These are phyloP conservation scores for Ceuthmochares aereus DNA, from an alignment of 2,113 vertebrate genomes.

Conservation along the genomic window DNA sequence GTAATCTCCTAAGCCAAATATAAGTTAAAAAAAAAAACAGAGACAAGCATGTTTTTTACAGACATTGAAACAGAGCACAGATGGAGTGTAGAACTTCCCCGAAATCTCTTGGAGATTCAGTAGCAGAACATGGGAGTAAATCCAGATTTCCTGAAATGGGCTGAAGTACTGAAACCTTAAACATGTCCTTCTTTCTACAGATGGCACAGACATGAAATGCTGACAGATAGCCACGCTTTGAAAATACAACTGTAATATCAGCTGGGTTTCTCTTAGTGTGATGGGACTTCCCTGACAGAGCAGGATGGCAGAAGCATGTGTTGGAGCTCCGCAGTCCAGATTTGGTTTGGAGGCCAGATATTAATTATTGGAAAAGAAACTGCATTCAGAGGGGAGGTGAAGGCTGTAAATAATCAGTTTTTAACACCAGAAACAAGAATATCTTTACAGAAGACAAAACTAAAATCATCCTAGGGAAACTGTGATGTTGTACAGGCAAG, in stretches of 20 bases:
- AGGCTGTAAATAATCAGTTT: not conserved
- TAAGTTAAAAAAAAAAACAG: rapidly evolving
- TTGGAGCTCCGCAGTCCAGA: not conserved
- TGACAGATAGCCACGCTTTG: too few relatives aligned
- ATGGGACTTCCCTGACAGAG: not conserved
- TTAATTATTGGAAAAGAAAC: not conserved
- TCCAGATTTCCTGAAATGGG: not conserved
- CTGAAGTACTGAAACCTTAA: not conserved
- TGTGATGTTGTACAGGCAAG: not conserved
- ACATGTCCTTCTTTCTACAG: not conserved
- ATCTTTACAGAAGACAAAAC: not conserved
- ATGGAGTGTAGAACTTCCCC: not conserved
- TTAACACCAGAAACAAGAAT: not conserved
- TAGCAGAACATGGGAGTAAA: not conserved
- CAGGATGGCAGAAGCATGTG: not conserved
- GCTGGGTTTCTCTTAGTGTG: rapidly evolving
- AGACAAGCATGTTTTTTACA: rapidly evolving
- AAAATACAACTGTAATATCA: not conserved
- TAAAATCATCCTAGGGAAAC: not conserved
- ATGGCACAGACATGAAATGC: not conserved
- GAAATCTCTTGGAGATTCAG: not conserved
- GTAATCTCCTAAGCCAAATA: not conserved
- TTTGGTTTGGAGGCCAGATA: not conserved
- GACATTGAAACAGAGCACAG: not conserved
- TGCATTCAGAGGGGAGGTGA: not conserved